Evolutionary conservation across 2,888 invertebrate genomes (phyloP).

Genomic region (Drosophila borealis): DNA sequence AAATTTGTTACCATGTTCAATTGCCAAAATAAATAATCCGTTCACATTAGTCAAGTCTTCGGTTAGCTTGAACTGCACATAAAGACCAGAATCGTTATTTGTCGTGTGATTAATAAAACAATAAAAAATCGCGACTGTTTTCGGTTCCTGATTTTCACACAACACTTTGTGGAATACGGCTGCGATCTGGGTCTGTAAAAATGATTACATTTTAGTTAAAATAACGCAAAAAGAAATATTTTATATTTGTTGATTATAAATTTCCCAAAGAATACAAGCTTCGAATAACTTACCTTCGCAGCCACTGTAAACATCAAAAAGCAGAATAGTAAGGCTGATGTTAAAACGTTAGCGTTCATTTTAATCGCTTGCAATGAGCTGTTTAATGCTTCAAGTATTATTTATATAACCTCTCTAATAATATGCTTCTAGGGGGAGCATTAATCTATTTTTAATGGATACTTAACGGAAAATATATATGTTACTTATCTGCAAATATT

Average conservation of each 20-base stretch:
- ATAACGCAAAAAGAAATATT: too few relatives aligned
- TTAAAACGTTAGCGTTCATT: background rate
- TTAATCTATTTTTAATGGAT: conserved; percentile 9
- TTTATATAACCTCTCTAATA: background rate
- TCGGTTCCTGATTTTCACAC: conserved; percentile 26
- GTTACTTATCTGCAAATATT: background rate
- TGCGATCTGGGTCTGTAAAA: conserved; percentile 11
- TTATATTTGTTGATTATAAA: too few relatives aligned
- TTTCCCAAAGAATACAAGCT: too few relatives aligned
- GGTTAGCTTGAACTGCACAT: background rate
- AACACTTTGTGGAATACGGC: conserved; percentile 25
- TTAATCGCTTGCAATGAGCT: conserved; percentile 1
- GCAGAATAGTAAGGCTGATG: background rate
- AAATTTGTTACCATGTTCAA: conserved; percentile 7
- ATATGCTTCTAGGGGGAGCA: background rate
- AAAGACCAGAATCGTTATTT: conserved; percentile 1
- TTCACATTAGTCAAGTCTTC: conserved; percentile 10
- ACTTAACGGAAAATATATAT: too few relatives aligned
- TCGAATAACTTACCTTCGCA: background rate
- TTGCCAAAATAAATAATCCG: conserved; percentile 12
- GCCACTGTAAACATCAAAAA: background rate
- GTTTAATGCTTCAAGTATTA: background rate
- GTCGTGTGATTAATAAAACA: conserved; percentile 21
- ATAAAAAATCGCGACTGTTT: conserved; percentile 5
- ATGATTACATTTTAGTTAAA: background rate